These are phyloP conservation scores for Machimus atricapillus DNA, from an alignment of 2,888 invertebrate genomes.

Conservation along the genomic window DNA sequence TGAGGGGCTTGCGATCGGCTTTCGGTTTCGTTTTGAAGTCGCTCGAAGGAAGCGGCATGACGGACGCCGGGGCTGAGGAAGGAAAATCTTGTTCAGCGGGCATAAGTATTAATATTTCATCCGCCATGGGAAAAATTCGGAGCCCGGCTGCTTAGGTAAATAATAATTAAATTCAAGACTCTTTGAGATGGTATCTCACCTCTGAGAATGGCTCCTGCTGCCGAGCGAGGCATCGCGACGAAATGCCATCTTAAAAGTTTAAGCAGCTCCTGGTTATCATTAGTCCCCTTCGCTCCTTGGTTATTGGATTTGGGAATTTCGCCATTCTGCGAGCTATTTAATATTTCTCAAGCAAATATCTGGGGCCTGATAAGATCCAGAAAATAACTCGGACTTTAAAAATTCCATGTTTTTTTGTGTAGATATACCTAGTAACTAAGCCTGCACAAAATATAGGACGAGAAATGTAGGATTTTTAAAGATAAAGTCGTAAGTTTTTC, in stretches of 20 bases:
- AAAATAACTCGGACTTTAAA: background rate
- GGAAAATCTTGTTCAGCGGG: background rate
- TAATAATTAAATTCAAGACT: slow-evolving; percentile 30
- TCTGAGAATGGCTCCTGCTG: background rate
- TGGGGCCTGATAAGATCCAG: background rate
- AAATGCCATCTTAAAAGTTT: background rate
- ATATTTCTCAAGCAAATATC: background rate
- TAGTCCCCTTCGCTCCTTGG: background rate
- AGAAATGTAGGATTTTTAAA: too few species aligned
- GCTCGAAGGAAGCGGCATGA: background rate
- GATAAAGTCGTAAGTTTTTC: too few species aligned
- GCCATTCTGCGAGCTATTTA: background rate
- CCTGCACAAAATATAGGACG: too few species aligned
- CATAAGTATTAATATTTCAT: slow-evolving; percentile 13
- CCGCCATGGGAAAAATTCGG: background rate
- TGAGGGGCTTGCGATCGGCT: background rate
- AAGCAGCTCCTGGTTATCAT: background rate
- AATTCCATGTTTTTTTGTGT: background rate
- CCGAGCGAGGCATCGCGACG: background rate
- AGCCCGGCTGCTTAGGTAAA: background rate
- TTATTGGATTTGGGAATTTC: background rate
- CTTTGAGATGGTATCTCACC: slow-evolving; percentile 7
- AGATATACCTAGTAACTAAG: background rate
- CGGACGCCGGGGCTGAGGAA: background rate
- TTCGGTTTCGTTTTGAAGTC: background rate